Evolutionary conservation across 1,140 invertebrate species (phyloP).

Genomic region (Zaprionus kolodkinae): DNA sequence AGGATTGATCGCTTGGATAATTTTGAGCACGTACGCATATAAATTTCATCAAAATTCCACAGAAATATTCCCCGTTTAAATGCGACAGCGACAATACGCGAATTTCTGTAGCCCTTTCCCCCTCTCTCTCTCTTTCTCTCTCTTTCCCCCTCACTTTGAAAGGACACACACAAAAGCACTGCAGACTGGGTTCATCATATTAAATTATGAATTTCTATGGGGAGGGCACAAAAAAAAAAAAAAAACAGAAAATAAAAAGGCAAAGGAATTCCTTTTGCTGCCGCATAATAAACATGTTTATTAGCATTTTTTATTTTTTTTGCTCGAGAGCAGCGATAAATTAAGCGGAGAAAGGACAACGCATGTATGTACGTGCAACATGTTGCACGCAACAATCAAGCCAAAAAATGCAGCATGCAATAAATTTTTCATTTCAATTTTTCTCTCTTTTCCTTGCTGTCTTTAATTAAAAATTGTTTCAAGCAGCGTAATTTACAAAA

Average conservation of each 20-base stretch:
- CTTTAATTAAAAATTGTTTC: conserved; percentile 36
- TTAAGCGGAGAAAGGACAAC: conserved; percentile 47
- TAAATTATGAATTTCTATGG: conserved; percentile 70
- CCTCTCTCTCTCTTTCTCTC: neutral
- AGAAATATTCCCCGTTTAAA: conserved; percentile 71
- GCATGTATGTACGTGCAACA: conserved; percentile 52
- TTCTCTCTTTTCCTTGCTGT: neutral
- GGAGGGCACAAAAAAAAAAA: too few species aligned
- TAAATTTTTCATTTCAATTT: conserved; percentile 25
- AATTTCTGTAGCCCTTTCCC: neutral
- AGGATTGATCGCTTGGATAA: conserved; percentile 81
- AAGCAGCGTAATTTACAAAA: neutral
- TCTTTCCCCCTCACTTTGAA: conserved; percentile 3
- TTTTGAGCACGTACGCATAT: conserved; percentile 82
- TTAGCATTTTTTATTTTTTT: conserved; percentile 69
- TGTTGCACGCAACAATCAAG: conserved; percentile 76
- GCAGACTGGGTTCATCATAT: conserved; percentile 54
- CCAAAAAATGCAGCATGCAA: conserved; percentile 55
- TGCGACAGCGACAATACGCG: conserved; percentile 45
- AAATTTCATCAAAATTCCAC: conserved; percentile 81
- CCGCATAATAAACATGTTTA: conserved; percentile 82
- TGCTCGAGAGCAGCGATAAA: conserved; percentile 56
- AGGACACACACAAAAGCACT: conserved; percentile 38
- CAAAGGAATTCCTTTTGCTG: conserved; percentile 47
- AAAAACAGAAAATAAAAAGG: too few species aligned